Base-by-base conservation (phyloP, 2,888 invertebrate species). In the Ephialtes manifestator region DNA sequence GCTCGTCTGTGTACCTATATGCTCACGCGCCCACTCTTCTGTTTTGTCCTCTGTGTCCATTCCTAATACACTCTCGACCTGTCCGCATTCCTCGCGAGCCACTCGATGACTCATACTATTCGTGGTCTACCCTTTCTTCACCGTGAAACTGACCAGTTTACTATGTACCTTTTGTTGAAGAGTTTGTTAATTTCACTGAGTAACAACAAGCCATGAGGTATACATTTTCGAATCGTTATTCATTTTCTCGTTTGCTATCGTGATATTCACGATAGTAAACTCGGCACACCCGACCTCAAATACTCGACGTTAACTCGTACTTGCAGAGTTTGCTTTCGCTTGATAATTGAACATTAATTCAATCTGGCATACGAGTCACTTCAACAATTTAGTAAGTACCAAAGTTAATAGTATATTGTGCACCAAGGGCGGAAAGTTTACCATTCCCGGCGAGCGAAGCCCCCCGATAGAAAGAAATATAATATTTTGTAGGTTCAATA, bases 21-120 rank as follows among this genome's bases (percentile, higher is more conserved):
- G 78, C 83, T 85, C 78, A 86, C 86, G 75, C 87, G 78, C 83
- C 86, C 86, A 89, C 89, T 87, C 87, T 86, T 87, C 87, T 86
- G 83, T 65, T 74, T 58, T 48, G 46, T 39, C 35, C 76, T 39
- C 39, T 48, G 67, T 72, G 46, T 75, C 58, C 58, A 55, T 65
- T 72, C 51, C 84, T 76, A 78, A 82, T 77, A 71, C 48, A 55
- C 70, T 48, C 63, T 67, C 46, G 39, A 70, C 53, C 76, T 63
- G 72, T 65, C 63, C 51, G 77, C 72, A 83, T 83, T 83, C 82
- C 78, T 58, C 15, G 53, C 65, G 65, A 55, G 63, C 79, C 71
- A 65, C 43, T 65, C 20, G 53, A 46, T 77, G 82, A 77, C 77
- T 82, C 71, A 77, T 58, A 39, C 24, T 18, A 70, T 51, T 68